Conservation (phyloP, 2,113 vertebrate species). For the Okapia johnstoni region DNA sequence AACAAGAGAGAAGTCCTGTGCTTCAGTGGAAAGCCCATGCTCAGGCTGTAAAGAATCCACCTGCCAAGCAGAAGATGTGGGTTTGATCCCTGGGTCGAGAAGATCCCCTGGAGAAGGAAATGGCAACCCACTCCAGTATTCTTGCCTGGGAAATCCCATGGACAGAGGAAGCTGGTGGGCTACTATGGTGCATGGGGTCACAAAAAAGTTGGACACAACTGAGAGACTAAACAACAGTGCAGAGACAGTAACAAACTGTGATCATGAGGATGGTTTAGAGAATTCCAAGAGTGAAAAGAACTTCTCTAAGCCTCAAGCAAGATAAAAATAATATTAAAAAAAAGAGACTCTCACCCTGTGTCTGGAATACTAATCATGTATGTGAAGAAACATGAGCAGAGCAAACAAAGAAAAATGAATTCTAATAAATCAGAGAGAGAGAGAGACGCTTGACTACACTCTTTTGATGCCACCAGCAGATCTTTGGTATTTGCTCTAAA, state of each 20-base stretch:
- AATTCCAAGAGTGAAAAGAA: not conserved
- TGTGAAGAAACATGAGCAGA: conserved; percentile 34
- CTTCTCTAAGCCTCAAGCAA: not conserved
- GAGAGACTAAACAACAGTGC: not conserved
- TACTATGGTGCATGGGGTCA: not conserved
- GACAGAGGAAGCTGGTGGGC: not conserved
- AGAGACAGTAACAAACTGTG: not conserved
- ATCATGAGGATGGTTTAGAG: not conserved
- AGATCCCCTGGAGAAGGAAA: not conserved
- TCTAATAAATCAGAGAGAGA: not conserved
- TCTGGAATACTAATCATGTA: not conserved
- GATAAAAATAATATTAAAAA: not conserved
- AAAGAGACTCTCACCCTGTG: not conserved
- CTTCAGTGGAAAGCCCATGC: not conserved
- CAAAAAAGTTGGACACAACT: not conserved
- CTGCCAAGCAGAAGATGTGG: not conserved
- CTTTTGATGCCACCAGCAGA: not conserved
- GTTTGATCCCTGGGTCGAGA: not conserved
- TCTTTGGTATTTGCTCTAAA: conserved; percentile 30
- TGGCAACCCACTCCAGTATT: not conserved
- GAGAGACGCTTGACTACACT: not conserved
- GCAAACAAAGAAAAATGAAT: conserved; percentile 35
- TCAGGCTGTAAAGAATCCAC: not conserved
- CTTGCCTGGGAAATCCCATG: not conserved
- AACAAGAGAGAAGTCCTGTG: not conserved